Percentiles rank a stretch among this genome's conserved stretches.
Conservation (phyloP, 2,888 invertebrate species). For the Trissoscelio sp. region DNA sequence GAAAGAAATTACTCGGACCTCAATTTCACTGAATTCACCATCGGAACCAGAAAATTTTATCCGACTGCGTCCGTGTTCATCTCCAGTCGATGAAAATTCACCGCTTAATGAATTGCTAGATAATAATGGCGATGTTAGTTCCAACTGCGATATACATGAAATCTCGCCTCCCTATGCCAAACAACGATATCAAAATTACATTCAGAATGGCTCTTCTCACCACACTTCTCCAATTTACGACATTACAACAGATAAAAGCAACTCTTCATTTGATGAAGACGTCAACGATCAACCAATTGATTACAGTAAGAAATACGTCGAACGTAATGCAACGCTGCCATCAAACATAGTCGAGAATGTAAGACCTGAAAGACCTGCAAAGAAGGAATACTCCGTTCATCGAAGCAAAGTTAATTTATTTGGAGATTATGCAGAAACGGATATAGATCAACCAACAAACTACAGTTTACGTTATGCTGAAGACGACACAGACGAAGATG, state of each 20-base stretch:
- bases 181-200: conserved; percentile 51
- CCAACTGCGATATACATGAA: conserved; percentile 51
- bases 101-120: conserved; percentile 52
- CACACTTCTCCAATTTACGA: conserved; percentile 55
- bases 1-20: conserved; percentile 43
- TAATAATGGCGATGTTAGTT: conserved; percentile 54
- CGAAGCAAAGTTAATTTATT: conserved; percentile 78
- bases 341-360: conserved; percentile 66
- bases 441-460: conserved; percentile 96
- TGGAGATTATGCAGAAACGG: conserved; percentile 93
- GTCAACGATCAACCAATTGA: conserved; percentile 85
- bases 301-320: conserved; percentile 85
- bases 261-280: conserved; percentile 74
- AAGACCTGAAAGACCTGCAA: conserved; percentile 61
- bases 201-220: conserved; percentile 48
- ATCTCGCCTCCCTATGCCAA: conserved; percentile 57
- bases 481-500: conserved; percentile 88
- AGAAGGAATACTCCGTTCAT: conserved; percentile 76
- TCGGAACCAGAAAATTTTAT: conserved; percentile 60
- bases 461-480: conserved; percentile 95
- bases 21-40: conserved; percentile 65
- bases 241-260: conserved; percentile 39
- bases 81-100: conserved; percentile 65
- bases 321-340: conserved; percentile 71
- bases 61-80: conserved; percentile 58